These are phyloP conservation scores for Heliopora coerulea DNA, from an alignment of 92 coral and sea anemone species.

Conservation along the genomic window DNA sequence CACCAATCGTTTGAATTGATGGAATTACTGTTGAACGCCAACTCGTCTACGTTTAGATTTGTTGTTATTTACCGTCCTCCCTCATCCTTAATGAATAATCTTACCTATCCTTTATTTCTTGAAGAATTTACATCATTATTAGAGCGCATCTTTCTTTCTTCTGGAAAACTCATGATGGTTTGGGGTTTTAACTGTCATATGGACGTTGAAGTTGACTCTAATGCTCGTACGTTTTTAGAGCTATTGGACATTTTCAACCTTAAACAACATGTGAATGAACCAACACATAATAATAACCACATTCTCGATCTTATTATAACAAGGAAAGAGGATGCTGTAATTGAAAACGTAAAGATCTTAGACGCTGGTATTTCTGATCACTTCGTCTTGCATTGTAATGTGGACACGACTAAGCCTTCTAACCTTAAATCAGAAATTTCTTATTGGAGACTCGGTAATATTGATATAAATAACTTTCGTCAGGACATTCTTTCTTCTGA, in stretches of 20 bases:
- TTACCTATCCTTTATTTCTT: conserved; percentile 30
- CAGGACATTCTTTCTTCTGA: not conserved
- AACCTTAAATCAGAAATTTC: not conserved
- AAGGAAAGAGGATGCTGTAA: conserved; percentile 33
- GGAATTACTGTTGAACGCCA: conserved; percentile 3
- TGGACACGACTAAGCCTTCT: not conserved
- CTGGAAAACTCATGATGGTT: conserved; percentile 45
- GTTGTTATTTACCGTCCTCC: not conserved
- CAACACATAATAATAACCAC: conserved; percentile 2
- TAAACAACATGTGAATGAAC: conserved; percentile 31
- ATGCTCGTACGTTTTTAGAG: conserved; percentile 24
- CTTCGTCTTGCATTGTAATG: conserved; percentile 5
- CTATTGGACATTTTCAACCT: conserved; percentile 28
- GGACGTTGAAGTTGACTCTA: conserved; percentile 33
- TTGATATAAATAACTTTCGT: not conserved
- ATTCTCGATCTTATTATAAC: conserved; percentile 44
- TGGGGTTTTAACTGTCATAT: conserved; percentile 57
- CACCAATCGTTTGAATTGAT: conserved; percentile 4
- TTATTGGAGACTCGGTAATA: not conserved
- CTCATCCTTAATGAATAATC: not conserved
- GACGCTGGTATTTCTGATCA: conserved; percentile 33
- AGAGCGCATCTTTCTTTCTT: conserved; percentile 36
- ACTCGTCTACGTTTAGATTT: not conserved
- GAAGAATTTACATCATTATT: conserved; percentile 52
- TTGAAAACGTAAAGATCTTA: conserved; percentile 7